phyloP scores from a whole-genome alignment of 2,888 invertebrate genomes.

The Macaria liturata region DNA sequence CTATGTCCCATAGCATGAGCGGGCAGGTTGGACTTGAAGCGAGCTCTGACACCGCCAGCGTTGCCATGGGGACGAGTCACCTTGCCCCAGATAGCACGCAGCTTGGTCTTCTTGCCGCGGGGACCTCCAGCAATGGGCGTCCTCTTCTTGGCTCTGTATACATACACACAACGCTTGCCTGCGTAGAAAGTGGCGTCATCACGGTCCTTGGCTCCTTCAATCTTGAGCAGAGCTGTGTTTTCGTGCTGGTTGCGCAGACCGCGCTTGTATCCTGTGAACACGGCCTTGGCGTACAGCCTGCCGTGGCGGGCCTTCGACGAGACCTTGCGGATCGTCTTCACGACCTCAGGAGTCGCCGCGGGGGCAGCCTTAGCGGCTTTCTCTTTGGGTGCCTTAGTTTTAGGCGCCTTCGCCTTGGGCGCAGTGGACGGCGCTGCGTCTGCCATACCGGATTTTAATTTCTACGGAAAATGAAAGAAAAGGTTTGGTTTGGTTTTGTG shows the following conservation, averaged over 20 bases:
- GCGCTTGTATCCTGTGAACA: conserved; percentile 97
- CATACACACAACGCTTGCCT: conserved; percentile 98
- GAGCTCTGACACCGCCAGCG: conserved; percentile 97
- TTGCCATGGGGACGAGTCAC: conserved; percentile 98
- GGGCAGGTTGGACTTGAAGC: conserved; percentile 98
- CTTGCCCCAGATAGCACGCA: conserved; percentile 99
- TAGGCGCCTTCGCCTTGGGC: conserved; percentile 80
- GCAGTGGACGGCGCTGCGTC: conserved; percentile 82
- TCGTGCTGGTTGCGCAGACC: conserved; percentile 99
- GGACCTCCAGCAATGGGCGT: conserved; percentile 93
- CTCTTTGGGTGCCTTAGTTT: conserved; percentile 83
- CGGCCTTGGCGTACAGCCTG: conserved; percentile 97
- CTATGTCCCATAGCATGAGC: conserved; percentile 99
- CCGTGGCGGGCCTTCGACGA: conserved; percentile 87
- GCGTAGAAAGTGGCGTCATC: conserved; percentile 95
- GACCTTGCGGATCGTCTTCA: conserved; percentile 76
- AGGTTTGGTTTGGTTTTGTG: no score
- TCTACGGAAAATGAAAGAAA: no score
- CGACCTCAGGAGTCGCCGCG: conserved; percentile 78
- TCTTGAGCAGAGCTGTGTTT: conserved; percentile 96
- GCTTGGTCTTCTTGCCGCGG: conserved; percentile 92
- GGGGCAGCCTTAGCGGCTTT: conserved; percentile 82
- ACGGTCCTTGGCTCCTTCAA: conserved; percentile 94
- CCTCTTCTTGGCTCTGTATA: conserved; percentile 97
- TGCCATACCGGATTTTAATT: no score